A percentile compares a stretch with the other conserved stretches of the same genome.
These are phyloP conservation scores for Acrobasis repandana DNA, from an alignment of 2,888 invertebrate species.

Conservation along the genomic window DNA sequence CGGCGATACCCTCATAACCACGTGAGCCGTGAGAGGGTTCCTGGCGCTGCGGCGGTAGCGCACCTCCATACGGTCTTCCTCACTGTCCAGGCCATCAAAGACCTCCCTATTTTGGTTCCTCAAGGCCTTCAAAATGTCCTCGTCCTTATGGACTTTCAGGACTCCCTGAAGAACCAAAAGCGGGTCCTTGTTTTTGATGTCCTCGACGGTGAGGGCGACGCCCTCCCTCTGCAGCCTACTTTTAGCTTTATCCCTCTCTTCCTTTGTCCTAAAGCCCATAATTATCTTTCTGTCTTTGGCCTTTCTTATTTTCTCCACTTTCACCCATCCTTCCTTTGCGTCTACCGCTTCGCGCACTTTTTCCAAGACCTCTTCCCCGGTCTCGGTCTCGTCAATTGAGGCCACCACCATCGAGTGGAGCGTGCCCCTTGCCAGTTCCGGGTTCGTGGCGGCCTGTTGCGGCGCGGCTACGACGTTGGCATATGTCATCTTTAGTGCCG, in stretches of 20 bases:
- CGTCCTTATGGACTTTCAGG: conserved; percentile 20
- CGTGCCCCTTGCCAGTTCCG: background rate
- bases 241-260: background rate
- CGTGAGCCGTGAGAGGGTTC: conserved; percentile 26
- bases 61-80: conserved; percentile 1
- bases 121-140: conserved; percentile 25
- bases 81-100: background rate
- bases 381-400: background rate
- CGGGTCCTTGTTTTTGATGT: conserved; percentile 13
- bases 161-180: conserved; percentile 2
- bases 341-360: background rate
- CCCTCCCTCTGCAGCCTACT: background rate
- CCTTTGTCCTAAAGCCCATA: background rate
- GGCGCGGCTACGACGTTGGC: too few species aligned
- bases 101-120: conserved; percentile 22
- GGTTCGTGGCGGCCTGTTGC: background rate
- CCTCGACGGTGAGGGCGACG: conserved; percentile 24
- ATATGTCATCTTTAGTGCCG: too few species aligned
- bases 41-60: conserved; percentile 22
- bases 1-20: conserved; percentile 26
- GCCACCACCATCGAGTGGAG: background rate
- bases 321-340: background rate
- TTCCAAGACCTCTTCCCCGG: background rate
- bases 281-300: background rate
- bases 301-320: background rate